Percentiles rank a stretch among this genome's conserved stretches.
These are phyloP conservation scores for Drosophila baimaii DNA, from an alignment of 1,140 invertebrate genomes.

Conservation along the genomic window DNA sequence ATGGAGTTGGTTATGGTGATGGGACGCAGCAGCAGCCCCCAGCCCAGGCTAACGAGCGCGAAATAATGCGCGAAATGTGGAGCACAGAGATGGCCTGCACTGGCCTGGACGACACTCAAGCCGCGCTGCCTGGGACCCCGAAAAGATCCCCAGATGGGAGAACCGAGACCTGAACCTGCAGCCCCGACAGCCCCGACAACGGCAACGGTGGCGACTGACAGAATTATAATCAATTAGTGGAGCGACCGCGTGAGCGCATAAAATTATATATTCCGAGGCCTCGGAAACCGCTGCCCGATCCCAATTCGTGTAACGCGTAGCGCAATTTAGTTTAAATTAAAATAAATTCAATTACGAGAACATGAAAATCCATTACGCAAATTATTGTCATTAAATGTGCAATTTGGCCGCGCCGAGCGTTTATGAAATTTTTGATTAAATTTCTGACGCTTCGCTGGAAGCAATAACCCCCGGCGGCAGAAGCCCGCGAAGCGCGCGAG, in stretches of 20 bases:
- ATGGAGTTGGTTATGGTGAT: constrained; percentile 43
- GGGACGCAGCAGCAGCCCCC: constrained; percentile 28
- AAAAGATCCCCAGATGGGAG: constrained; percentile 4
- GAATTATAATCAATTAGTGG: constrained; percentile 84
- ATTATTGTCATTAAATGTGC: constrained; percentile 82
- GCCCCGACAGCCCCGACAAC: constrained; percentile 48
- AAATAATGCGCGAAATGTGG: constrained; percentile 81
- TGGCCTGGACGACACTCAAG: constrained; percentile 16
- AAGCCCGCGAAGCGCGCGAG: constrained; percentile 7
- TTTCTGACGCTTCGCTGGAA: constrained; percentile 66
- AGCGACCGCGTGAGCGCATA: constrained; percentile 79
- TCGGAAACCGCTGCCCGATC: constrained; percentile 3
- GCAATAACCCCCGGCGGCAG: constrained; percentile 28
- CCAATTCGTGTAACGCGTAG: constrained; percentile 49
- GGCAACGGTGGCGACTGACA: constrained; percentile 79
- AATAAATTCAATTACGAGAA: constrained; percentile 83
- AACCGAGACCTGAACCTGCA: constrained; percentile 21
- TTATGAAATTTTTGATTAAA: constrained; percentile 78
- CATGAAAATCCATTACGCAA: constrained; percentile 82
- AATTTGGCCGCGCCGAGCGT: constrained; percentile 65
- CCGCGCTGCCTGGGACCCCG: constrained; percentile 16
- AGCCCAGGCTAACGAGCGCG: constrained; percentile 68
- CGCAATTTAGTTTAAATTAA: constrained; percentile 82
- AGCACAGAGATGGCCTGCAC: constrained; percentile 49
- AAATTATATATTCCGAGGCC: constrained; percentile 66